A percentile compares a stretch with the other conserved stretches of the same genome.
Conservation (phyloP, 2,888 invertebrate genomes). For the Acleris holmiana region DNA sequence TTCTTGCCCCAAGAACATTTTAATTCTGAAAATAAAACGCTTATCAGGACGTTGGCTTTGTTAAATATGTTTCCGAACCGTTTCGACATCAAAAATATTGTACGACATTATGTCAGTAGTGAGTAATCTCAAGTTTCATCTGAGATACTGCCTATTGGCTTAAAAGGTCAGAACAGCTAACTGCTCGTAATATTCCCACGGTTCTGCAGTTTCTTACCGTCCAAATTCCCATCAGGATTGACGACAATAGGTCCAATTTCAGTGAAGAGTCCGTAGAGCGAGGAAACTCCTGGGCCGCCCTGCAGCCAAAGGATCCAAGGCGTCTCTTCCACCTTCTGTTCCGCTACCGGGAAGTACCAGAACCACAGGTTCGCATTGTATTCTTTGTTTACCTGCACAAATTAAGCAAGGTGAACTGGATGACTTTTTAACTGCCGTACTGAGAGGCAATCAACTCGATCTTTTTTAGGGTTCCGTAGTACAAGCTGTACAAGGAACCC, state of each 20-base stretch:
- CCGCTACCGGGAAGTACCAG: slow-evolving; percentile 92
- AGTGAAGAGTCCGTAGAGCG: slow-evolving; percentile 83
- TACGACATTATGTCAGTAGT: no score
- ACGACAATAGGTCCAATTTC: slow-evolving; percentile 87
- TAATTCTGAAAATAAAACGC: slow-evolving; percentile 63
- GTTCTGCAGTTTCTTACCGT: slow-evolving; percentile 54
- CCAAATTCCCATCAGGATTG: slow-evolving; percentile 63
- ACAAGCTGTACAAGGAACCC: no score
- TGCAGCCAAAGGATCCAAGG: slow-evolving; percentile 86
- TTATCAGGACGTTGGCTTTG: not conserved
- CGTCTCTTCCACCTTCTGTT: slow-evolving; percentile 73
- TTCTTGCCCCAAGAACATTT: slow-evolving; percentile 86
- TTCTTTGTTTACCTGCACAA: slow-evolving; percentile 87
- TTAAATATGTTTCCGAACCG: no score
- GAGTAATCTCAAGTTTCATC: no score
- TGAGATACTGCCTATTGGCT: no score
- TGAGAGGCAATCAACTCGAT: no score
- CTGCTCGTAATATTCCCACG: not conserved
- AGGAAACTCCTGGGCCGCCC: slow-evolving; percentile 85
- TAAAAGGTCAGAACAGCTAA: no score
- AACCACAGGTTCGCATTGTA: slow-evolving; percentile 92
- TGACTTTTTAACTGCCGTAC: not conserved
- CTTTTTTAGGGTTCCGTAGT: no score
- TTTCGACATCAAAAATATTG: no score
- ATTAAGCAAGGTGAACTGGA: not conserved